Evolutionary conservation across 2,888 invertebrate genomes (phyloP).

Genomic region (Tenthredo amoena): DNA sequence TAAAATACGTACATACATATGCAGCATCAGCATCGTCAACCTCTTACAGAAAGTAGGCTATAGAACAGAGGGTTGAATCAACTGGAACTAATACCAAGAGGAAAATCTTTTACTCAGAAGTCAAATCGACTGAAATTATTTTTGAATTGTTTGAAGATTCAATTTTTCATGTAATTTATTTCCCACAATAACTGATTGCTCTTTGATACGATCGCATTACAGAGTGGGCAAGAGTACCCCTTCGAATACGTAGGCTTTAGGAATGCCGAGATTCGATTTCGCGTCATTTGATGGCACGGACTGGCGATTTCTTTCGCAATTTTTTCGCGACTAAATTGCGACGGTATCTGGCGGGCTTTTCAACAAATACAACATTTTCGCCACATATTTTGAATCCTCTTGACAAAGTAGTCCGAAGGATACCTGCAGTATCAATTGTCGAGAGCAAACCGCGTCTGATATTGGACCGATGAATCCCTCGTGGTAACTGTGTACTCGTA

Average conservation of each 20-base stretch:
- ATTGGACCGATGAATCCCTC: background rate
- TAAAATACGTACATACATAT: background rate
- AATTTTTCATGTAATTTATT: background rate
- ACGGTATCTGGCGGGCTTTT: background rate
- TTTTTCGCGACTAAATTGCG: background rate
- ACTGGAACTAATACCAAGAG: background rate
- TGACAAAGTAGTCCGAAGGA: background rate
- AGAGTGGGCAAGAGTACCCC: too few species aligned
- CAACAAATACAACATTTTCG: background rate
- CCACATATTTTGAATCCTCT: background rate
- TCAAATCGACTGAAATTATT: background rate
- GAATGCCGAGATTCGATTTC: background rate
- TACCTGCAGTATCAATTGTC: conserved; percentile 9
- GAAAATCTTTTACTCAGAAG: background rate
- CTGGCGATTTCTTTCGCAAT: background rate
- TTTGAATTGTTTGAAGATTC: background rate
- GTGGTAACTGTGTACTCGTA: background rate
- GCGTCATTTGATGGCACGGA: background rate
- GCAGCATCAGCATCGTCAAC: background rate
- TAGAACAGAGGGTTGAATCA: background rate
- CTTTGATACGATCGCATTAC: background rate
- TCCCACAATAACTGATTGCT: background rate
- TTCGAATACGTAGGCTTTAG: background rate
- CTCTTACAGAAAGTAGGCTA: background rate
- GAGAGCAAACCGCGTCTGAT: background rate